These are phyloP conservation scores for Drosophila watanabei DNA, from an alignment of 1,140 invertebrate species.

Conservation along the genomic window DNA sequence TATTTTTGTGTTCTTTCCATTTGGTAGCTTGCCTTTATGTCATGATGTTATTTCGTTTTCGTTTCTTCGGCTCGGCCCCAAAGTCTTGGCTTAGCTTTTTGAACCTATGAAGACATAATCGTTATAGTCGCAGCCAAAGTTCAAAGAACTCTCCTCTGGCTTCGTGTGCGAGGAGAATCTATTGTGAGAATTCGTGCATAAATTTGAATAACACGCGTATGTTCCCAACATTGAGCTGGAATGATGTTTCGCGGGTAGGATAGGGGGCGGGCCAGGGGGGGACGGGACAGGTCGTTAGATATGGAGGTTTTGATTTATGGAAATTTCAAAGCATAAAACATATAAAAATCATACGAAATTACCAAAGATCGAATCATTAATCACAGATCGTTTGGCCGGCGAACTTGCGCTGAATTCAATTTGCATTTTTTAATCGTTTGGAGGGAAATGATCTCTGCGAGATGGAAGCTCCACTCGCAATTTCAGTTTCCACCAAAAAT, in stretches of 20 bases:
- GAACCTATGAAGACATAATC: slow-evolving; percentile 81
- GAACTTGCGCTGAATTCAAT: slow-evolving; percentile 38
- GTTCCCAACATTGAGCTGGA: slow-evolving; percentile 28
- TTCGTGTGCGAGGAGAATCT: slow-evolving; percentile 44
- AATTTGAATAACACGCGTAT: slow-evolving; percentile 66
- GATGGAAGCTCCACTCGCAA: slow-evolving; percentile 1
- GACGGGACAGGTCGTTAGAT: slow-evolving; percentile 22
- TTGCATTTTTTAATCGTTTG: slow-evolving; percentile 44
- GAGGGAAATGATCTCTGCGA: slow-evolving; percentile 29
- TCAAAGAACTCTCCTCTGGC: slow-evolving; percentile 74
- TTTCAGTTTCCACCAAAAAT: slow-evolving; percentile 23
- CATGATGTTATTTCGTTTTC: slow-evolving; percentile 83
- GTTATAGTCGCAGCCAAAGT: slow-evolving; percentile 72
- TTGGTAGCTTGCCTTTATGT: slow-evolving; percentile 64
- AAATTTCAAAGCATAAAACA: slow-evolving; percentile 45
- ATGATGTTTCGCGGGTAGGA: slow-evolving; percentile 17
- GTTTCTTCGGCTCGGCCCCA: slow-evolving; percentile 53
- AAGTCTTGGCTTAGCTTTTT: slow-evolving; percentile 63
- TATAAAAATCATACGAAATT: slow-evolving; percentile 47
- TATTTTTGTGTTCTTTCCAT: slow-evolving; percentile 27
- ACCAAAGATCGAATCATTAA: slow-evolving; percentile 38
- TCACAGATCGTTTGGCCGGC: slow-evolving; percentile 12
- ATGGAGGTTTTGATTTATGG: slow-evolving; percentile 44
- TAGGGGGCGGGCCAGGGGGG: neutral
- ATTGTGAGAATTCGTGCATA: slow-evolving; percentile 82